phyloP scores from a whole-genome alignment of 2,888 invertebrate species.

The Alviniconcha strummeri region DNA sequence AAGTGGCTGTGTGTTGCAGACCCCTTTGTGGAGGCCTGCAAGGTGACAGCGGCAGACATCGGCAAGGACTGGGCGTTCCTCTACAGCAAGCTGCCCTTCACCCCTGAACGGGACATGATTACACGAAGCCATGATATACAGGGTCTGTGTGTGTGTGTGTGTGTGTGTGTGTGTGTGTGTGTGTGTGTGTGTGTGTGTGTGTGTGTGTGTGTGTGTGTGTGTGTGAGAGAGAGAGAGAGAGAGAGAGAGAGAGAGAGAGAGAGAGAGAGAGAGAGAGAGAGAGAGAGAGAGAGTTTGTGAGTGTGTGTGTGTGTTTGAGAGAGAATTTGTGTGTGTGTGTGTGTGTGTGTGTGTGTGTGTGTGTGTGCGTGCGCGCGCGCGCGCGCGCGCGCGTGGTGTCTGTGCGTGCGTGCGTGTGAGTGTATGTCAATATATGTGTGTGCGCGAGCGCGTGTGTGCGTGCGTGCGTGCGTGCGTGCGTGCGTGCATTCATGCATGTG shows the following conservation, averaged over 20 bases:
- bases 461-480: background rate
- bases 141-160: conserved; percentile 42
- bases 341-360: too few species aligned
- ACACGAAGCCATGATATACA: conserved; percentile 57
- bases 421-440: background rate
- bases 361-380: too few species aligned
- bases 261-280: too few species aligned
- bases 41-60: conserved; percentile 55
- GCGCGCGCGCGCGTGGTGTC: too few species aligned
- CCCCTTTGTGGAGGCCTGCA: conserved; percentile 56
- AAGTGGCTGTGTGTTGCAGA: conserved; percentile 41
- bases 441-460: background rate
- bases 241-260: too few species aligned
- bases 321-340: background rate
- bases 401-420: too few species aligned
- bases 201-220: conserved; percentile 6
- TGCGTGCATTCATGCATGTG: too few species aligned
- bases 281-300: background rate
- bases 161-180: background rate
- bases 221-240: too few species aligned
- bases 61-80: conserved; percentile 63
- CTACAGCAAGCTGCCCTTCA: conserved; percentile 62
- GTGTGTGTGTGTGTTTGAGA: background rate
- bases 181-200: background rate
- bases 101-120: conserved; percentile 53